Base-by-base conservation (phyloP, 2,797 vertebrate genomes). In the Cuniculus paca region DNA sequence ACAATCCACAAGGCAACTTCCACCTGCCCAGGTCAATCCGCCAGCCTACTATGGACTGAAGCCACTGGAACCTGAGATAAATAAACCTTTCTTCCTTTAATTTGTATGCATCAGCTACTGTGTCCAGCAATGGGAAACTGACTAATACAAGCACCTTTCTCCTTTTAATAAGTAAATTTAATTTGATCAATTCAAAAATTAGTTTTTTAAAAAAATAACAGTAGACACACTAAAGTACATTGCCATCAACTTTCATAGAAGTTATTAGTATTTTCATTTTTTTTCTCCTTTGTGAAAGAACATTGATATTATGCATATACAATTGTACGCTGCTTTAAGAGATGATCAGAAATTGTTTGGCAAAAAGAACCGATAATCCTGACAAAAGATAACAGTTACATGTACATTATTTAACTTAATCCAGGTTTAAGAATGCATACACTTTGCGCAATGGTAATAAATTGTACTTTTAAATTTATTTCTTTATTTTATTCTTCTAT, bases 371-470 rank as follows among this genome's bases (percentile, higher is more conserved):
- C 58, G 9, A 28, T 63, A 2, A 68, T 63, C 48, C 87, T 93
- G 7, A 72, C 48, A 88, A 92, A 81, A 70, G 6, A 39, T 80
- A 0, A 1, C 1, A 82, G 75, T 68, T 92, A 28, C 1, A 79
- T 72, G 45, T 45, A 68, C 11, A 79, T 68, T 92, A 63, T 81
- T 87, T 93, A 74, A 1, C 96, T 86, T 81, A 80, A n/a, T 81
- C 10, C 31, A 90, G 10, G 68, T 72, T 94, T 2, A 77, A 87
- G 88, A 92, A 85, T 65, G 31, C 0, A 72, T 42, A n/a, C 0
- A 63, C 65, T 80, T 93, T 60, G 6, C 74, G 2, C 70, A 94
- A 6, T 52, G 7, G 4, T 90, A 82, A 65, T 72, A 42, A 93
- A 84, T 17, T 45, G 74, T 72, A 65, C 34, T 80, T 65, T 80